These are phyloP conservation scores for Muscidifurax raptorellus DNA, from an alignment of 1,140 invertebrate genomes.

Conservation along the genomic window DNA sequence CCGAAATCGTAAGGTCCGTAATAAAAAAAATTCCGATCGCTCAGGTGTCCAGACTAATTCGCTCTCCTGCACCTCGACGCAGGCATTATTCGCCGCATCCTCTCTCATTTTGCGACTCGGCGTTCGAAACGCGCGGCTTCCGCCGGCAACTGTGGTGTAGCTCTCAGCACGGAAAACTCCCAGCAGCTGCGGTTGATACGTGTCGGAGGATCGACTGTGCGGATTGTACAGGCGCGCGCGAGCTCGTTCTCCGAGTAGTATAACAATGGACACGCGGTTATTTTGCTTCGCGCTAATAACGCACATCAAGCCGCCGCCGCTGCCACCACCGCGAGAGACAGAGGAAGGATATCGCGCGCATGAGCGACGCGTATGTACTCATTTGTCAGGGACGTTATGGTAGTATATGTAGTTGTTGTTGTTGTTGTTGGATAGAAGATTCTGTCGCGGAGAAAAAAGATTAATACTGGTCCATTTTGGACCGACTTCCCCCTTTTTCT, in stretches of 20 bases:
- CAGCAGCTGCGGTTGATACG: background rate
- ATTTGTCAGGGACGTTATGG: background rate
- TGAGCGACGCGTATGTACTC: slow-evolving; percentile 1
- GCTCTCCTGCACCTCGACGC: background rate
- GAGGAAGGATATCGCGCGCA: slow-evolving; percentile 7
- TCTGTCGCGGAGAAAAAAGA: too few species aligned
- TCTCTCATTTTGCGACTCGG: background rate
- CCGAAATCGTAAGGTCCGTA: too few species aligned
- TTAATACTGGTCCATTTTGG: too few species aligned
- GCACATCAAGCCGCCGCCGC: background rate
- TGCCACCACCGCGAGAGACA: background rate
- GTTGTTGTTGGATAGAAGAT: background rate
- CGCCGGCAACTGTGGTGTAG: background rate
- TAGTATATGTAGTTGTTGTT: background rate
- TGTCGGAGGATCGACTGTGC: background rate
- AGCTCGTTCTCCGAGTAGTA: background rate
- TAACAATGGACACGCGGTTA: background rate
- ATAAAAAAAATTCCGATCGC: too few species aligned
- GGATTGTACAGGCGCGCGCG: background rate
- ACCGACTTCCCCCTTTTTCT: too few species aligned
- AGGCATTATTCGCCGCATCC: background rate
- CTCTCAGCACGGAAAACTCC: background rate
- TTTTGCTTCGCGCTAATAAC: background rate
- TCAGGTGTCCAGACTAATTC: background rate
- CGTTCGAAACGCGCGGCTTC: background rate